phyloP scores from a whole-genome alignment of 2,888 invertebrate genomes.

The Opisthograptis luteolata region DNA sequence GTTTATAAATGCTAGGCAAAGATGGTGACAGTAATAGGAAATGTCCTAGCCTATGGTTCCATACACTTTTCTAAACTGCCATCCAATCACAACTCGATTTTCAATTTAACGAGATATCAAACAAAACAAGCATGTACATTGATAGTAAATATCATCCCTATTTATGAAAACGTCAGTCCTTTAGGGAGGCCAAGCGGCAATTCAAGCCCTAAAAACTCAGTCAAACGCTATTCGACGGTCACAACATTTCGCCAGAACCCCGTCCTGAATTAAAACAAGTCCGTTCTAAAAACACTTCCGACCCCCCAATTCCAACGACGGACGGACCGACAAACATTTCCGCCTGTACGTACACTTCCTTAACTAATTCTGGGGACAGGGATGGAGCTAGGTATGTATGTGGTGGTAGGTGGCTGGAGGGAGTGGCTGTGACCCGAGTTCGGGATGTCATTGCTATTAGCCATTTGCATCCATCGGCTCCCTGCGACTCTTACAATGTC shows the following conservation, averaged over 20 bases:
- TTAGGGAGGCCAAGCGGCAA: slow-evolving; percentile 14
- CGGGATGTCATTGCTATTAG: not conserved
- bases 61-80: too few species aligned
- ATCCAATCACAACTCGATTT: too few species aligned
- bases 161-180: slow-evolving; percentile 13
- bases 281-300: slow-evolving; percentile 39
- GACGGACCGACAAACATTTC: slow-evolving; percentile 47
- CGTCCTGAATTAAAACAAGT: slow-evolving; percentile 36
- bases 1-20: too few species aligned
- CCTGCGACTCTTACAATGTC: too few species aligned
- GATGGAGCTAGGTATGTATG: slow-evolving; percentile 11
- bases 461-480: too few species aligned
- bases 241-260: slow-evolving; percentile 19
- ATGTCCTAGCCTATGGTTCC: too few species aligned
- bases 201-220: slow-evolving; percentile 25
- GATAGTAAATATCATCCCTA: slow-evolving; percentile 9
- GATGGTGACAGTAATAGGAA: too few species aligned
- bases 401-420: not conserved
- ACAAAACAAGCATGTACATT: too few species aligned
- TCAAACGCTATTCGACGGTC: slow-evolving; percentile 17
- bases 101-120: too few species aligned
- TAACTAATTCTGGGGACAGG: slow-evolving; percentile 55
- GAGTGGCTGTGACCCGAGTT: not conserved
- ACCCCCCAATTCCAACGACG: slow-evolving; percentile 37
- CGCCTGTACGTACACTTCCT: slow-evolving; percentile 48